A percentile compares a stretch with the other conserved stretches of the same genome.
These are phyloP conservation scores for Galeopterus variegatus DNA, from an alignment of 2,113 vertebrate genomes.

Conservation along the genomic window DNA sequence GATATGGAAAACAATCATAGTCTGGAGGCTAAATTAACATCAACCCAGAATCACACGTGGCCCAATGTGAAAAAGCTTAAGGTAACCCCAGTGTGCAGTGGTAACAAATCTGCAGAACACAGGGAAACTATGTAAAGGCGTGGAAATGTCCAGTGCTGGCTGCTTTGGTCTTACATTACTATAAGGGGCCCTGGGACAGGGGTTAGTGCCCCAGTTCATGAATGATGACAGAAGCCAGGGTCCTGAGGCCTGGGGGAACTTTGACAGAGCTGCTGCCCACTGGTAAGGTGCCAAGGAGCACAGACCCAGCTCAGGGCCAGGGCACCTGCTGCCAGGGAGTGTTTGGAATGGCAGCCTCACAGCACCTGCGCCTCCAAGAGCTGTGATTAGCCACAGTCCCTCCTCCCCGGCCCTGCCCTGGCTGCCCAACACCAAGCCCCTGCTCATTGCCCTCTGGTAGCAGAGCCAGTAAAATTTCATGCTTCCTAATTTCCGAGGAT, in stretches of 20 bases:
- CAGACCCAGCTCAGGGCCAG: neutral
- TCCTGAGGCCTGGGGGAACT: neutral
- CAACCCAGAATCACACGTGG: neutral
- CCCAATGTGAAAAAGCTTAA: neutral
- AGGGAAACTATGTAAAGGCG: neutral
- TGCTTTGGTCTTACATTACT: neutral
- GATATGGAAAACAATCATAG: neutral
- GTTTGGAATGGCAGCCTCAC: neutral
- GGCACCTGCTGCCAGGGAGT: neutral
- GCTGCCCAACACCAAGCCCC: neutral
- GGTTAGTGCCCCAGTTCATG: too few relatives aligned
- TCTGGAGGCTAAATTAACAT: neutral
- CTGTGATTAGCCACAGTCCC: neutral
- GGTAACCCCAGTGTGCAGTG: neutral
- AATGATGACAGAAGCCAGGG: too few relatives aligned
- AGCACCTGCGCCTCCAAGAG: neutral
- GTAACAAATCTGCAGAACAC: neutral
- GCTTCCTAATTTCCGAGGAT: slow-evolving; percentile 23
- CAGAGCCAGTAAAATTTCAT: neutral
- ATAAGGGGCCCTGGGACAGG: neutral
- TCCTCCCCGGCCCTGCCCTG: neutral
- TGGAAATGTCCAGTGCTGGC: neutral
- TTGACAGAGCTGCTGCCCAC: neutral
- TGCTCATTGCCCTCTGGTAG: neutral
- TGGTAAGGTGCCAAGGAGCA: neutral